Percentiles rank a stretch among this genome's conserved stretches.
Evolutionary conservation across 2,888 invertebrate species (phyloP).

Genomic region (Oscheius sp.): DNA sequence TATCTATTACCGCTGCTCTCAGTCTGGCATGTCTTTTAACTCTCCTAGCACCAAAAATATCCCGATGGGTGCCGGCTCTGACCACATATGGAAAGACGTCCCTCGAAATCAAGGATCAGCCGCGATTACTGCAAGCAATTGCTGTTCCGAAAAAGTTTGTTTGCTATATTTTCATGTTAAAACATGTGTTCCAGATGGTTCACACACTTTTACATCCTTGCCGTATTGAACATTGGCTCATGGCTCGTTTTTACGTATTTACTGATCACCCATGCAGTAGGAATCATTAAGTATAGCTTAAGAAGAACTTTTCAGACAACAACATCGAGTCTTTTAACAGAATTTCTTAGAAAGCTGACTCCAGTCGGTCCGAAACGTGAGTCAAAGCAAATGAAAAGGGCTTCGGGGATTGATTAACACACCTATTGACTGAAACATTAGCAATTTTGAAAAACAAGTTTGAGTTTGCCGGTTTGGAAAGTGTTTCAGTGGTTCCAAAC

Average conservation of each 20-base stretch:
- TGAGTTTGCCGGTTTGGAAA: not conserved
- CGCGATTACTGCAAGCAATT: conserved; percentile 42
- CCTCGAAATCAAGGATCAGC: conserved; percentile 43
- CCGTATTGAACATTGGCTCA: conserved; percentile 20
- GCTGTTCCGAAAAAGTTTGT: conserved; percentile 59
- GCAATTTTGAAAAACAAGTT: not conserved
- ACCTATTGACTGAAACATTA: no score
- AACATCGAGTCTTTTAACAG: not conserved
- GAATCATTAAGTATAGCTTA: not conserved
- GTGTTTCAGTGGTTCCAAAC: not conserved
- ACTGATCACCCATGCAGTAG: not conserved
- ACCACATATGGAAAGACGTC: conserved; percentile 61
- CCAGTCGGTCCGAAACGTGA: conserved; percentile 5
- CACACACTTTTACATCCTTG: conserved; percentile 59
- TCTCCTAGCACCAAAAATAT: conserved; percentile 41
- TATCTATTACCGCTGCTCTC: conserved; percentile 46
- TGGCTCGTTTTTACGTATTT: conserved; percentile 29
- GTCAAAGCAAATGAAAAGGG: not conserved
- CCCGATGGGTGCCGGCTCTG: conserved; percentile 42
- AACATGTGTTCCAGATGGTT: conserved; percentile 58
- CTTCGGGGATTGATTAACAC: no score
- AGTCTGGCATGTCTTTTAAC: conserved; percentile 50
- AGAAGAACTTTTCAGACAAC: not conserved
- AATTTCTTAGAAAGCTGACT: not conserved
- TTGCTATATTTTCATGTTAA: not conserved